Percentiles rank a stretch among this genome's conserved stretches.
phyloP scores from a whole-genome alignment of 2,113 vertebrate species.

The Bos javanicus region DNA sequence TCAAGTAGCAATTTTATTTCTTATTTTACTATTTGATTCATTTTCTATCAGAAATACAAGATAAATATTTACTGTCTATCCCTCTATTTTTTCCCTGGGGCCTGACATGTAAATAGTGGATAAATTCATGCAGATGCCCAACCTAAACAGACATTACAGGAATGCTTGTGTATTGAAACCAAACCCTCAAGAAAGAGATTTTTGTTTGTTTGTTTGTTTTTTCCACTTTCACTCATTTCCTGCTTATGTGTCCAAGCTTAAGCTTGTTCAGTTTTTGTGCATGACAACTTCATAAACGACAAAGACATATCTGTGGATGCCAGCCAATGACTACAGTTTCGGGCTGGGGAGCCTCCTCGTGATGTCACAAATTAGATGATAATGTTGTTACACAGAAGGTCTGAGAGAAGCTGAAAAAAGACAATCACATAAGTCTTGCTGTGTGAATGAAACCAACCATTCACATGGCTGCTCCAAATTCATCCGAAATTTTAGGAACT shows the following conservation, averaged over 20 bases:
- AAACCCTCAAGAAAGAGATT: neutral
- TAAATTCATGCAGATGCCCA: no score
- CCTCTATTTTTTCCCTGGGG: neutral
- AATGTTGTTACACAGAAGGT: no score
- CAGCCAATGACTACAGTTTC: no score
- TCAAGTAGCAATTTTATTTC: neutral
- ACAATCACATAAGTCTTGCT: rapidly evolving
- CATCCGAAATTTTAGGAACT: neutral
- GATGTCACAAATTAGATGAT: neutral
- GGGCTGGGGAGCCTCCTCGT: rapidly evolving
- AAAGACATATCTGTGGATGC: rapidly evolving
- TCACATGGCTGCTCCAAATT: neutral
- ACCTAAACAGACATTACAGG: rapidly evolving
- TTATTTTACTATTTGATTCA: neutral
- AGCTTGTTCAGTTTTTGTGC: no score
- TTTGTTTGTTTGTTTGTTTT: neutral
- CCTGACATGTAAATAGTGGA: neutral
- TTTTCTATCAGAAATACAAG: neutral
- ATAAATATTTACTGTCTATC: neutral
- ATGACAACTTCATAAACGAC: rapidly evolving
- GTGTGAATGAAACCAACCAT: neutral
- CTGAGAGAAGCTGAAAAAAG: neutral
- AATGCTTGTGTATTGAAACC: rapidly evolving
- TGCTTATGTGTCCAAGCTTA: neutral
- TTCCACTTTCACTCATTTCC: neutral